Base-by-base conservation (phyloP, 2,888 invertebrate genomes). In the Arctia plantaginis region DNA sequence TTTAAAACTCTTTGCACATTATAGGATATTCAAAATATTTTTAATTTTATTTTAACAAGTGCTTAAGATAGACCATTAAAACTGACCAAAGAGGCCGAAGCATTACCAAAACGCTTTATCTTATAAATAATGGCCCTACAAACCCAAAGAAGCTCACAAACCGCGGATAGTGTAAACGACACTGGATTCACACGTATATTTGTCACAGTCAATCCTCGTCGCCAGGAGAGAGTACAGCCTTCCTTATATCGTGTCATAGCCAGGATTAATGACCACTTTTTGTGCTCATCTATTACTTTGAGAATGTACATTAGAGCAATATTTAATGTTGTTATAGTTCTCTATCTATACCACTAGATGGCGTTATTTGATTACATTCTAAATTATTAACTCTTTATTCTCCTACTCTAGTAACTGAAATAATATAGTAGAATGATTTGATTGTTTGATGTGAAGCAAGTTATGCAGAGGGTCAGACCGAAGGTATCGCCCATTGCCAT, bases 141-240 rank as follows among this genome's bases (percentile, higher is more conserved):
- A 66, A 71, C 64, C 73, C 65, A 79, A 87, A 87, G 87, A 86
- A 87, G 85, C 84, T 84, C 80, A 82, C 80, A 80, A 84, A 74
- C 83, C 84, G 74, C 77, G 75, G 82, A 86, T 85, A 87, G 83
- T 86, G 80, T 81, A 83, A 86, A 70, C 85, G 87, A 87, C 89
- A 87, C 73, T 89, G 88, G 89, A 91, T 92, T 92, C 87, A 84
- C 86, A 85, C 79, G 81, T 82, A 81, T 88, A 91, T 92, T 91
- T 88, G 92, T 93, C 93, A 90, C 81, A 87, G 89, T 90, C 93
- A 94, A 93, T 93, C 91, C 87, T 89, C 82, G 82, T 87, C 80
- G 80, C 62, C 72, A 77, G 81, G 90, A 90, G 82, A 88, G 83
- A 87, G 84, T 87, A 87, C 91, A 91, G 89, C 71, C 76, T 76